These are phyloP conservation scores for Heliconius himera DNA, from an alignment of 1,140 invertebrate genomes.

Conservation along the genomic window DNA sequence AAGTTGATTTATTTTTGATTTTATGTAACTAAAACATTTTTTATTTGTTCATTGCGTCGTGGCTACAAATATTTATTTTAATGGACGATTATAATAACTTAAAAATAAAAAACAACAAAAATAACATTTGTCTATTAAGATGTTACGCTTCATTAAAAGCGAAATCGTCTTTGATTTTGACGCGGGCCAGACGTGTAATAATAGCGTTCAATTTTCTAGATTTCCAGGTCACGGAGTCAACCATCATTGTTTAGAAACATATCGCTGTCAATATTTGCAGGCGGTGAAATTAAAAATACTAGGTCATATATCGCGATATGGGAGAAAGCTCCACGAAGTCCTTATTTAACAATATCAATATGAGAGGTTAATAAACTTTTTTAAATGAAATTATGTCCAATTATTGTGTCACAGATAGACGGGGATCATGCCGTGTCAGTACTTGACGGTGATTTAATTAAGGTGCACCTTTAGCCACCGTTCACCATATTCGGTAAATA, in stretches of 20 bases:
- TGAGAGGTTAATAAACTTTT: slow-evolving; percentile 20
- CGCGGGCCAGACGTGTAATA: slow-evolving; percentile 39
- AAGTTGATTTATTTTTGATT: no score
- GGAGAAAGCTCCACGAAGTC: slow-evolving; percentile 57
- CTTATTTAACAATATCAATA: slow-evolving; percentile 25
- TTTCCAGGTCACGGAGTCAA: slow-evolving; percentile 61
- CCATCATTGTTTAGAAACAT: slow-evolving; percentile 56
- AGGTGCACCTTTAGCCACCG: slow-evolving; percentile 68
- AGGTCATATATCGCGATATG: slow-evolving; percentile 49
- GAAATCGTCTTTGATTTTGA: slow-evolving; percentile 40
- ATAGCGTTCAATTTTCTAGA: slow-evolving; percentile 56
- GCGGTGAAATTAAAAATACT: slow-evolving; percentile 61
- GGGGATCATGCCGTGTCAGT: slow-evolving; percentile 57
- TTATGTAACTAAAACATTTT: neutral
- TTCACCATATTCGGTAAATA: slow-evolving; percentile 64
- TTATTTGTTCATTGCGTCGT: no score
- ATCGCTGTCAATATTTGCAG: slow-evolving; percentile 57
- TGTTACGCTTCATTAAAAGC: slow-evolving; percentile 24
- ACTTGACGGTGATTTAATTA: slow-evolving; percentile 67
- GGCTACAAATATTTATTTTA: no score
- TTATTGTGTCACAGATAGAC: slow-evolving; percentile 50
- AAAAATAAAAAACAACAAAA: neutral
- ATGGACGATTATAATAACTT: neutral
- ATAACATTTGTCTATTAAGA: neutral
- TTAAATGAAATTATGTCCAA: slow-evolving; percentile 44